Conservation (phyloP, 2,797 vertebrate genomes). For the Pipistrellus pipistrellus region DNA sequence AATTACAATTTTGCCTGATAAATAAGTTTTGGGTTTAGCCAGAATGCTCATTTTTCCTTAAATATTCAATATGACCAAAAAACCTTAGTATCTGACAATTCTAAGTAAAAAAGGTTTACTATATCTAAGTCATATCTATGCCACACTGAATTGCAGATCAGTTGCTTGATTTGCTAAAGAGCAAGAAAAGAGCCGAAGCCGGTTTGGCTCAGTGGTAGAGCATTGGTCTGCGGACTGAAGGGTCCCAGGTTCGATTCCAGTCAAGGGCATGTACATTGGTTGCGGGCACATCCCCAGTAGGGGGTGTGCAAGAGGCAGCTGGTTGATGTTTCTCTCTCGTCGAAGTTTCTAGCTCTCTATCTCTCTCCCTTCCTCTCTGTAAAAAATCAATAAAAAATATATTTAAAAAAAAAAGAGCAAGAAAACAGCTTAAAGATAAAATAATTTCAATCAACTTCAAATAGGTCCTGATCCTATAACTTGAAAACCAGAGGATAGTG, state of each 20-base stretch:
- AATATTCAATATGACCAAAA: neutral
- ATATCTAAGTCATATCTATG: neutral
- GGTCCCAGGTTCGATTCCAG: too few species aligned
- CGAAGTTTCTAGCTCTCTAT: too few species aligned
- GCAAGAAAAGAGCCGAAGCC: neutral
- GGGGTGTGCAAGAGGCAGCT: too few species aligned
- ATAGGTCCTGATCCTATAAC: neutral
- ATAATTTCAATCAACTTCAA: neutral
- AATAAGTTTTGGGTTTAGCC: neutral
- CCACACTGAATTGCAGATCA: neutral
- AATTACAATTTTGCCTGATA: neutral
- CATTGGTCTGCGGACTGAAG: too few species aligned
- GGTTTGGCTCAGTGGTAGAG: too few species aligned
- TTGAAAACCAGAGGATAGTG: neutral
- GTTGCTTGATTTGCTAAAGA: neutral
- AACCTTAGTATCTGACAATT: neutral
- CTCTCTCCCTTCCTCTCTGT: too few species aligned
- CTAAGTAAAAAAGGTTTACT: neutral
- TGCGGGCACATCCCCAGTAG: too few species aligned
- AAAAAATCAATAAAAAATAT: too few species aligned
- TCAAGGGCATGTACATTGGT: too few species aligned
- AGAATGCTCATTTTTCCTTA: neutral
- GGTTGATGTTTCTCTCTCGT: too few species aligned
- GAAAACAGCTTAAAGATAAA: neutral
- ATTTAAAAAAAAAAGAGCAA: too few species aligned